A percentile compares a stretch with the other conserved stretches of the same genome.
phyloP scores from a whole-genome alignment of 2,888 invertebrate species.

The Dione juno region DNA sequence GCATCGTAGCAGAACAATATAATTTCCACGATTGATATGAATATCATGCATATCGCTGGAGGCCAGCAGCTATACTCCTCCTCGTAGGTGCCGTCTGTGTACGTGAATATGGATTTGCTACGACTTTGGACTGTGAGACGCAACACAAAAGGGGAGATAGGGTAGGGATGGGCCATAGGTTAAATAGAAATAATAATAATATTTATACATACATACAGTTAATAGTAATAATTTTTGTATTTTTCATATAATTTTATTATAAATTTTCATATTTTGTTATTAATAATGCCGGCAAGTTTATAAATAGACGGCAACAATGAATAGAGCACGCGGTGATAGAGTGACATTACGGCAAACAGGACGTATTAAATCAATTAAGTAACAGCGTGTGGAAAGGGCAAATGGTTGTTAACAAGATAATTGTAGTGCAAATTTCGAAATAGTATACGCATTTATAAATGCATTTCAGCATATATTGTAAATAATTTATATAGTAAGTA shows the following conservation, averaged over 20 bases:
- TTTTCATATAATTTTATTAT: too few species aligned
- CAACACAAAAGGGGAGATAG: conserved; percentile 57
- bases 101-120: conserved; percentile 72
- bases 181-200: conserved; percentile 14
- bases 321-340: conserved; percentile 66
- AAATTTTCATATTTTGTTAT: neutral
- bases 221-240: conserved; percentile 15
- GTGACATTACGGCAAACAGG: conserved; percentile 60
- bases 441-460: conserved; percentile 9
- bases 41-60: conserved; percentile 95
- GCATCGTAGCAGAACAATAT: conserved; percentile 86
- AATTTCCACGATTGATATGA: conserved; percentile 94
- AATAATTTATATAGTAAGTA: neutral
- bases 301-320: conserved; percentile 51
- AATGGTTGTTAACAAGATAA: conserved; percentile 61
- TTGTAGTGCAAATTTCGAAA: conserved; percentile 40
- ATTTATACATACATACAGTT: neutral
- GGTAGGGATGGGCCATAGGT: conserved; percentile 31
- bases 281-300: neutral
- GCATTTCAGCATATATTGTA: neutral
- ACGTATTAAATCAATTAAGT: conserved; percentile 71
- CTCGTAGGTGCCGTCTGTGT: conserved; percentile 91
- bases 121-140: conserved; percentile 61
- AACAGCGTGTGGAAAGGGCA: conserved; percentile 56
- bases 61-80: conserved; percentile 97